Evolutionary conservation across 2,888 invertebrate genomes (phyloP).

Genomic region (Pachydiplax longipennis): DNA sequence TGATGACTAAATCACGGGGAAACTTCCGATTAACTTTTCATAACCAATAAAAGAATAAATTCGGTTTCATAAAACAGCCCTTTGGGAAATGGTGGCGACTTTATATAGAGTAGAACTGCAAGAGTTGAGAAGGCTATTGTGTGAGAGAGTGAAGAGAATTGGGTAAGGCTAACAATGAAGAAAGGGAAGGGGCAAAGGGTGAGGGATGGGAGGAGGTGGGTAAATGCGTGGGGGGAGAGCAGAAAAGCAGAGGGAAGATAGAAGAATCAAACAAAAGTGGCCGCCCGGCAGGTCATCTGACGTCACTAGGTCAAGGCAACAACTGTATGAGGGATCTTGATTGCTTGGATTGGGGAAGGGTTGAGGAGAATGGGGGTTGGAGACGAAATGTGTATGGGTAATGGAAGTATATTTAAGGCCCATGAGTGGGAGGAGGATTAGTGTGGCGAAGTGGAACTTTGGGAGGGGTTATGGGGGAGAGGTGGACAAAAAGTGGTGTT

Average conservation of each 20-base stretch:
- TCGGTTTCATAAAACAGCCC: neutral
- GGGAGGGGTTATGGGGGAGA: neutral
- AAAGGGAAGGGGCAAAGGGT: neutral
- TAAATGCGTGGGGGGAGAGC: neutral
- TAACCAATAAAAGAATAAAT: neutral
- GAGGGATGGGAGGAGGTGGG: neutral
- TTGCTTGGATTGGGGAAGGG: conserved; percentile 15
- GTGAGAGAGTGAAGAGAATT: neutral
- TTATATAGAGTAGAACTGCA: neutral
- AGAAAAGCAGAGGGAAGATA: neutral
- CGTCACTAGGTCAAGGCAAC: conserved; percentile 39
- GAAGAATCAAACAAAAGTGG: conserved; percentile 14
- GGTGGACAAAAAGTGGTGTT: neutral
- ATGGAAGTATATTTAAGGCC: neutral
- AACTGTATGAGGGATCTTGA: conserved; percentile 4
- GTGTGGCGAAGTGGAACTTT: neutral
- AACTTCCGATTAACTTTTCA: too few species aligned
- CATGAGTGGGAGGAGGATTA: neutral
- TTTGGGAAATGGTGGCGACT: neutral
- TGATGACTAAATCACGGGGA: too few species aligned
- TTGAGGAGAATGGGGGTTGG: neutral
- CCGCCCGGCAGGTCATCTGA: conserved; percentile 29
- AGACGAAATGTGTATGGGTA: neutral
- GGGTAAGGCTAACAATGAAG: neutral
- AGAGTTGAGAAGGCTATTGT: neutral